Conservation (phyloP, 1,140 invertebrate species). For the Leptinotarsa texana region DNA sequence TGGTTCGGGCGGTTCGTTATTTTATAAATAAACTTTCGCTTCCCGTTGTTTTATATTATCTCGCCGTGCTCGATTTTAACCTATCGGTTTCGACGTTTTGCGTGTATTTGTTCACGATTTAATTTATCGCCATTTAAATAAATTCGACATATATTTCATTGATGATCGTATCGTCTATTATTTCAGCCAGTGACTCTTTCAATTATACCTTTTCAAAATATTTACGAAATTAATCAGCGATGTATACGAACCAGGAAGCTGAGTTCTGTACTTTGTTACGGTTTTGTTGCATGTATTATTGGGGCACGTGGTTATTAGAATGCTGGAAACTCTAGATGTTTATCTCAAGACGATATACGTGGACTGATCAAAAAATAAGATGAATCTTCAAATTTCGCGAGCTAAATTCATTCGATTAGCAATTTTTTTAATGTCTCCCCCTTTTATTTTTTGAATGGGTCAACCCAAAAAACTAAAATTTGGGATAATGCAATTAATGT, state of each 20-base stretch:
- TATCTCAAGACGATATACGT: too few species aligned
- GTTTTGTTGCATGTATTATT: too few species aligned
- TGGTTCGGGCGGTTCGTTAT: constrained; percentile 30
- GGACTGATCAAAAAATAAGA: too few species aligned
- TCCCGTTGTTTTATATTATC: constrained; percentile 15
- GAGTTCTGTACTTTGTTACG: too few species aligned
- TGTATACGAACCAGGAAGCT: not conserved
- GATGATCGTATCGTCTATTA: constrained; percentile 19
- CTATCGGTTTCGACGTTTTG: constrained; percentile 11
- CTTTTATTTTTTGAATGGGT: too few species aligned
- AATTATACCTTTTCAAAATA: constrained; percentile 24
- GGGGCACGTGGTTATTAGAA: too few species aligned
- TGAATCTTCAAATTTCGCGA: too few species aligned
- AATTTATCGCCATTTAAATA: constrained; percentile 31
- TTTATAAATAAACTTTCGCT: constrained; percentile 38
- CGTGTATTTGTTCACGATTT: constrained; percentile 28
- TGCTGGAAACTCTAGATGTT: too few species aligned
- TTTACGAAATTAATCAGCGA: constrained; percentile 14
- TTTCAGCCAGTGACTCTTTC: constrained; percentile 25
- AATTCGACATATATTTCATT: constrained; percentile 32
- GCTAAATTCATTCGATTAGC: too few species aligned
- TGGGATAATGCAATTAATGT: too few species aligned
- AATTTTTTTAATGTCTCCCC: too few species aligned
- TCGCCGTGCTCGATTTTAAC: constrained; percentile 11
- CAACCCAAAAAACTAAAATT: too few species aligned